phyloP scores from a whole-genome alignment of 2,888 invertebrate genomes.

The Sialis lutaria region DNA sequence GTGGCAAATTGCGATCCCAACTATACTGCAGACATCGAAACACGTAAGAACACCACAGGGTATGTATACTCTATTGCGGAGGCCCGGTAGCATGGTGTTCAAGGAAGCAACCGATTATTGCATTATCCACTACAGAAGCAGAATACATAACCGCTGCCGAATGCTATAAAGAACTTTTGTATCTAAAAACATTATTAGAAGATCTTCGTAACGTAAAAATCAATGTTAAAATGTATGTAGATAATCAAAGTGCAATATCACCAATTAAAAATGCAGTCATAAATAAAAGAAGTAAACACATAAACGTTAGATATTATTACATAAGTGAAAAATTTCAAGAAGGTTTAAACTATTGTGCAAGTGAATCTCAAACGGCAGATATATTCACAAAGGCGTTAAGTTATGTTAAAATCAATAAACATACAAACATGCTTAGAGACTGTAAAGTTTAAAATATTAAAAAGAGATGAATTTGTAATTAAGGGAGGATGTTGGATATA shows the following conservation, averaged over 20 bases:
- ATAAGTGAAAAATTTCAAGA: no score
- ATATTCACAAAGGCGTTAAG: no score
- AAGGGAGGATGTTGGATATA: no score
- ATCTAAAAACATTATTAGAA: constrained; percentile 8
- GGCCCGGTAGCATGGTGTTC: constrained; percentile 11
- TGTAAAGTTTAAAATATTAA: no score
- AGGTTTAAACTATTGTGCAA: no score
- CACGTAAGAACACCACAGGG: constrained; percentile 8
- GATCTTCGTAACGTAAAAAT: constrained; percentile 5
- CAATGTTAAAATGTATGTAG: not conserved
- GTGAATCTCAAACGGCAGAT: no score
- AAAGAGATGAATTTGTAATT: no score
- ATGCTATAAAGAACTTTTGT: constrained; percentile 9
- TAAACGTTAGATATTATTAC: no score
- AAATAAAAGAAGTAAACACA: no score
- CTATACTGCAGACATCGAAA: not conserved
- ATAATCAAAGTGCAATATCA: not conserved
- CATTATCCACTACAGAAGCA: constrained; percentile 11
- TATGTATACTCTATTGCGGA: not conserved
- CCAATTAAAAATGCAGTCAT: no score
- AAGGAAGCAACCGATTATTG: constrained; percentile 9
- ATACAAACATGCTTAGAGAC: no score
- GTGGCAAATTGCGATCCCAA: not conserved
- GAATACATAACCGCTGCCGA: constrained; percentile 12
- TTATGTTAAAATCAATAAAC: no score